Conservation (phyloP, 2,888 invertebrate genomes). For the Gryllus longicercus region DNA sequence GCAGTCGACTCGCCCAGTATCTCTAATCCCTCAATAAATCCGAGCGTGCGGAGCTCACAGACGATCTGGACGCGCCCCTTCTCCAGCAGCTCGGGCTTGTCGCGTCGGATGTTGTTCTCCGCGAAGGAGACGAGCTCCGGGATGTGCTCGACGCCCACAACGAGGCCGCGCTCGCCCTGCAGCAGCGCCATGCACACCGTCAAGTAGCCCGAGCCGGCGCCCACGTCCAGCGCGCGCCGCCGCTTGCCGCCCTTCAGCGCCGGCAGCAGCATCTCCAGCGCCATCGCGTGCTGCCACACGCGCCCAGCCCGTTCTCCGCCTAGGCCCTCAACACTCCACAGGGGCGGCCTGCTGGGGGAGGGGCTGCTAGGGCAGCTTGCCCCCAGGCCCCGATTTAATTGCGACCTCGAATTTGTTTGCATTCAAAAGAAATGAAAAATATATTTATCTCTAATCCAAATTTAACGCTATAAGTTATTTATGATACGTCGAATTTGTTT, state of each 20-base stretch:
- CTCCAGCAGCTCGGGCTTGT: not conserved
- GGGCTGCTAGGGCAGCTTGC: no score
- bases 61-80: not conserved
- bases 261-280: not conserved
- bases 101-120: not conserved
- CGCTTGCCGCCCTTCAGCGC: not conserved
- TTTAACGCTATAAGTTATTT: no score
- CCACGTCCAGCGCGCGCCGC: not conserved
- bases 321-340: no score
- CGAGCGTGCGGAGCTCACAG: not conserved
- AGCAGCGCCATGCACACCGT: slow-evolving; percentile 6
- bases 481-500: no score
- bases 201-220: not conserved
- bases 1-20: no score
- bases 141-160: not conserved
- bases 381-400: no score
- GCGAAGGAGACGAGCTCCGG: not conserved
- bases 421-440: no score
- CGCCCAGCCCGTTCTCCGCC: no score
- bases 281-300: not conserved
- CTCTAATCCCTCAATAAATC: no score
- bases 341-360: no score
- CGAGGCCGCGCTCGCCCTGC: not conserved
- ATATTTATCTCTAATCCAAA: no score
- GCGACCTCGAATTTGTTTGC: no score